Conservation (phyloP, 2,888 invertebrate genomes). For the Argyresthia goedartella region DNA sequence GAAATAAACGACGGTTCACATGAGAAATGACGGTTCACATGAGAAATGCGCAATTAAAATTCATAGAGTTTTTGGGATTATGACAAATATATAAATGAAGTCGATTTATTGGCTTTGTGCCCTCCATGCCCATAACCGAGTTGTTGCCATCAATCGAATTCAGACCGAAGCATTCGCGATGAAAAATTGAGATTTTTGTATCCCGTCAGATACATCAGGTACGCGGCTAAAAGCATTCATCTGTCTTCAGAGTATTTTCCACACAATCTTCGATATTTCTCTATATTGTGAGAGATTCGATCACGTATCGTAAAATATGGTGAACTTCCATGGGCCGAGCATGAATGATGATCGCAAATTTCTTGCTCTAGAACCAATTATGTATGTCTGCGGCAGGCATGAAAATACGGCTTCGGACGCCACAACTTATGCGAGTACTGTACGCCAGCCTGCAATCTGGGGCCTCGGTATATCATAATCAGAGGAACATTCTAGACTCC, state of each 20-base stretch:
- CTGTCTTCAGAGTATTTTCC: not conserved
- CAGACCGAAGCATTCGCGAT: not conserved
- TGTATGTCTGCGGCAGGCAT: slow-evolving; percentile 1
- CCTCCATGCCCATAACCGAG: not conserved
- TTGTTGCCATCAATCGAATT: not conserved
- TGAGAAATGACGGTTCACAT: not conserved
- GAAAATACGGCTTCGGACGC: not conserved
- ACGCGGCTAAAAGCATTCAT: not conserved
- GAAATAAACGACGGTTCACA: slow-evolving; percentile 17
- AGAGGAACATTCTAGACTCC: slow-evolving; percentile 26
- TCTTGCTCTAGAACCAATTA: not conserved
- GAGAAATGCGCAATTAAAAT: slow-evolving; percentile 4
- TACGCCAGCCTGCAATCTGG: slow-evolving; percentile 18
- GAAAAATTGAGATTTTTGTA: slow-evolving; percentile 1
- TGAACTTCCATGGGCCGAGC: not conserved
- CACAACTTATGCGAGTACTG: slow-evolving; percentile 3
- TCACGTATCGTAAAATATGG: not conserved
- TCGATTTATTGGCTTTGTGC: slow-evolving; percentile 41
- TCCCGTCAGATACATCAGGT: too few relatives aligned
- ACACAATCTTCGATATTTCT: slow-evolving; percentile 1
- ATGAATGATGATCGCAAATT: not conserved
- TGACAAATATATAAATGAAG: slow-evolving; percentile 40
- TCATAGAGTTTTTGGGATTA: slow-evolving; percentile 14
- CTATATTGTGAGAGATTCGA: not conserved
- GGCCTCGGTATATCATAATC: slow-evolving; percentile 34